Conservation (phyloP, 2,113 vertebrate genomes). For the Talpa occidentalis region DNA sequence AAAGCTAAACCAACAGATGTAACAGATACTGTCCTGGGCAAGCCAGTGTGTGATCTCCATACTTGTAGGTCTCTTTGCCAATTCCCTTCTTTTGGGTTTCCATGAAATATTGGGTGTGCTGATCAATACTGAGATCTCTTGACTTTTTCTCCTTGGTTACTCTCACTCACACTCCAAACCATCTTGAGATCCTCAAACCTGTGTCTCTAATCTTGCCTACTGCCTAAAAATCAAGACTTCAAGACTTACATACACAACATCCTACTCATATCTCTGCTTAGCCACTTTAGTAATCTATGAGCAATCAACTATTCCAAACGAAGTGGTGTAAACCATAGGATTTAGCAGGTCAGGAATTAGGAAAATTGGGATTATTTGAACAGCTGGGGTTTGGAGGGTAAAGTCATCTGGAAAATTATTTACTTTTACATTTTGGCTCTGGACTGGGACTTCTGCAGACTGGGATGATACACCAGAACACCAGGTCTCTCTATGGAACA, state of each 20-base stretch:
- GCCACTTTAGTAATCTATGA: not conserved
- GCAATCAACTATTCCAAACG: not conserved
- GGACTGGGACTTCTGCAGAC: not conserved
- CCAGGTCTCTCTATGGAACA: not conserved
- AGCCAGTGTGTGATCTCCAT: not conserved
- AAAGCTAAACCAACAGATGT: not conserved
- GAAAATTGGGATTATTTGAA: not conserved
- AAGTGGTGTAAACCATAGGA: not conserved
- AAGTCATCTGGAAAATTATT: not conserved
- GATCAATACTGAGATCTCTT: not conserved
- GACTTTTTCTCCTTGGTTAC: not conserved
- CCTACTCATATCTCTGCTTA: not conserved
- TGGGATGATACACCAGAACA: not conserved
- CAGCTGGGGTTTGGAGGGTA: too few species aligned
- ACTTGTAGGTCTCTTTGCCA: not conserved
- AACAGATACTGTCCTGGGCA: not conserved
- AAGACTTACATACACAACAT: not conserved
- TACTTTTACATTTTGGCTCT: not conserved
- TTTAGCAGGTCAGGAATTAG: not conserved
- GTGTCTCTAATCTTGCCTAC: not conserved
- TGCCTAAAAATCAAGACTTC: not conserved
- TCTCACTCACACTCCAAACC: not conserved
- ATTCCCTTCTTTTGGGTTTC: not conserved
- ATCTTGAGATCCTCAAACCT: not conserved
- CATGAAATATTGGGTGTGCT: not conserved